A percentile compares a stretch with the other conserved stretches of the same genome.
phyloP scores from a whole-genome alignment of 2,797 vertebrate species.

The Poliocrania exsul region DNA sequence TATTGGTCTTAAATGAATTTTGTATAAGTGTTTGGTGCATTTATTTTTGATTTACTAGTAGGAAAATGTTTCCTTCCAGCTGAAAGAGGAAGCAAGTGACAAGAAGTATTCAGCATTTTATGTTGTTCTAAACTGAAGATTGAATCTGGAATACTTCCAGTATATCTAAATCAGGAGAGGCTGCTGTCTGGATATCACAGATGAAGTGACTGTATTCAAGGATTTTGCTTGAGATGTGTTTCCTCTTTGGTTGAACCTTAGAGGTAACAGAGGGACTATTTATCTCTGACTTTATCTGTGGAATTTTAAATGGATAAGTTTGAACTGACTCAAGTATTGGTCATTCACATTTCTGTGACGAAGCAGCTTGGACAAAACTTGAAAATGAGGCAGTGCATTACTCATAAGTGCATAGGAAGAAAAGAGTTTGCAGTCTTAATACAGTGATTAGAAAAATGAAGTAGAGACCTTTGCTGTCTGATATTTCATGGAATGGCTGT shows the following conservation, averaged over 20 bases:
- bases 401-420: background rate
- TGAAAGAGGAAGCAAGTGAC: background rate
- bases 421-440: background rate
- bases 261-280: background rate
- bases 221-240: background rate
- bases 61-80: background rate
- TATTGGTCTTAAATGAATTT: background rate
- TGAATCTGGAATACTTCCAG: background rate
- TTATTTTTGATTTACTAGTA: background rate
- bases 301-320: background rate
- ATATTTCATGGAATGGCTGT: background rate
- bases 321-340: background rate
- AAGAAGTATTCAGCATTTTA: background rate
- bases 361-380: background rate
- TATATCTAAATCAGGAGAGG: background rate
- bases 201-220: background rate
- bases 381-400: background rate
- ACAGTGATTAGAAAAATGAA: background rate
- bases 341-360: background rate
- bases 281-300: background rate
- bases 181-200: background rate
- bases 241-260: background rate
- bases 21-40: background rate
- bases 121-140: background rate
- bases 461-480: background rate